Evolutionary conservation across 2,113 vertebrate genomes (phyloP), one percentile per base, ranked within the genome.

Genomic region (Galbula dea): DNA sequence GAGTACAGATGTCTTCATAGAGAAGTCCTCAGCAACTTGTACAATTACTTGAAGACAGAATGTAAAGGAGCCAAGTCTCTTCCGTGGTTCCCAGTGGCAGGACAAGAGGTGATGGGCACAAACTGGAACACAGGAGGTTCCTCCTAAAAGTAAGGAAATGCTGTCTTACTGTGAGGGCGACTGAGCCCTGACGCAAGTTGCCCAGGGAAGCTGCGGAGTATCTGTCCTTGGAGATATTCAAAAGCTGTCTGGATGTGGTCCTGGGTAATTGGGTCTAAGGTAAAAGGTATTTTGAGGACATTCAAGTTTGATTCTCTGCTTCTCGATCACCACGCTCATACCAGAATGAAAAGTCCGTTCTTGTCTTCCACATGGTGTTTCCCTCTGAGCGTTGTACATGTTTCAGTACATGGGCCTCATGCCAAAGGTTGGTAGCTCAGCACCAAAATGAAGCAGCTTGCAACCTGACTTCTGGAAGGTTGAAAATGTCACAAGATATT

Each of bases 251-350:
- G n/a, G n/a, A n/a, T n/a, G n/a, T n/a, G n/a, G n/a, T n/a, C n/a
- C n/a, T n/a, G n/a, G n/a, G n/a, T n/a, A n/a, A n/a, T n/a, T n/a
- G n/a, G n/a, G n/a, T n/a, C n/a, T n/a, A n/a, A n/a, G n/a, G n/a
- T n/a, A n/a, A 69, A 75, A 95, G 75, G 83, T 76, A 88, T 91
- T 96, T 95, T 95, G 66, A 95, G 90, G 90, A 88, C 89, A 84
- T 86, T 91, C 34, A 87, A 81, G 68, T 92, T 89, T 66, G 62
- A 4, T 80, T 21, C 46, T 91, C 86, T 86, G 59, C 69, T 95
- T 96, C 78, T 96, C 92, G 90, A 82, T 95, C 96, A 94, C 61
- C n/a, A 34, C 7, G 1, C 27, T 80, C n/a, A 43, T 39, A 66
- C 21, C 79, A 84, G 68, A 77, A 94, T 92, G 58, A 77, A 83